Evolutionary conservation across 2,888 invertebrate species (phyloP).

Genomic region (Rhingia campestris): DNA sequence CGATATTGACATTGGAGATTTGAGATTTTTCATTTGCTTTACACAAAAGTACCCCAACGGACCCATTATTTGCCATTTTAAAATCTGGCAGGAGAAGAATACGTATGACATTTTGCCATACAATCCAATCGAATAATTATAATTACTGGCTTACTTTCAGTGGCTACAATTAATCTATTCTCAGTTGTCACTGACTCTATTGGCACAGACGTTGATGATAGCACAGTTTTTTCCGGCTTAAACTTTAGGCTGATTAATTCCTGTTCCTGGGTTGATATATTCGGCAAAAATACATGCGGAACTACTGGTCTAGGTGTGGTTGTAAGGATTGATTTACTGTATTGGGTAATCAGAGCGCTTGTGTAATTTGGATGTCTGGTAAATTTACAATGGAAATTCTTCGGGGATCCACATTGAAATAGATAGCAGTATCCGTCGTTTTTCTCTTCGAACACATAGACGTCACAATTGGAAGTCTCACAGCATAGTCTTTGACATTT

Average conservation of each 20-base stretch:
- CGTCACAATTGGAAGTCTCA: constrained; percentile 93
- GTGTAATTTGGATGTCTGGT: constrained; percentile 94
- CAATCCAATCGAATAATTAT: too few relatives aligned
- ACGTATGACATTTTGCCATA: too few relatives aligned
- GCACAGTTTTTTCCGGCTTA: constrained; percentile 77
- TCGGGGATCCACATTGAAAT: constrained; percentile 94
- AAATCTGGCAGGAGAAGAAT: too few relatives aligned
- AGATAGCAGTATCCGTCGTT: constrained; percentile 92
- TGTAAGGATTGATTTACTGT: constrained; percentile 40
- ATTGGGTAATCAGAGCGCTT: constrained; percentile 82
- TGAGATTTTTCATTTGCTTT: too few relatives aligned
- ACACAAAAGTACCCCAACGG: too few relatives aligned
- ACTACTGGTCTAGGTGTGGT: constrained; percentile 77
- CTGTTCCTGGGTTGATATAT: constrained; percentile 82
- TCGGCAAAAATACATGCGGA: constrained; percentile 73
- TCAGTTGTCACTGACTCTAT: constrained; percentile 14
- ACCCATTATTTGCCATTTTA: too few relatives aligned
- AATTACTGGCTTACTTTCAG: constrained; percentile 25
- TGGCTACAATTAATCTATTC: constrained; percentile 12
- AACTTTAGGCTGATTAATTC: constrained; percentile 82
- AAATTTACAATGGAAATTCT: constrained; percentile 96
- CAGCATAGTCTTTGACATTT: constrained; percentile 94
- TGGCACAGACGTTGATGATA: constrained; percentile 26
- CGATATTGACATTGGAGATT: too few relatives aligned
- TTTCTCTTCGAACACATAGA: constrained; percentile 96